Evolutionary conservation across 2,113 vertebrate species (phyloP).

Genomic region (Pelvicachromis taeniatus): DNA sequence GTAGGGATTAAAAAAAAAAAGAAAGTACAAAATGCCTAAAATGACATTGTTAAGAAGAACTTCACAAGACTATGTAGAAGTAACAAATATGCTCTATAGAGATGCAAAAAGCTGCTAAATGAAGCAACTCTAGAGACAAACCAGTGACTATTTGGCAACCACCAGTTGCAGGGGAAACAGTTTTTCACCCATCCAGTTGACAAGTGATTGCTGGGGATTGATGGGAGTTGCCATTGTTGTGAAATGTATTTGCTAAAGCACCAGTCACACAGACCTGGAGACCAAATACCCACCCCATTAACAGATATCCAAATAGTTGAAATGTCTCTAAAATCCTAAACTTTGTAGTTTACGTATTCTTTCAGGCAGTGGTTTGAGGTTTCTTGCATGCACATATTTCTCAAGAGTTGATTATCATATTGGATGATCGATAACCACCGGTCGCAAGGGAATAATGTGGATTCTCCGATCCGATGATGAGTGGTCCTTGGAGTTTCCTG

Average conservation of each 20-base stretch:
- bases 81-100: neutral
- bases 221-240: neutral
- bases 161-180: neutral
- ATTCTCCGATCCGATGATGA: rapidly evolving
- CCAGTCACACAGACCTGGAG: neutral
- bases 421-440: neutral
- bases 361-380: neutral
- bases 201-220: neutral
- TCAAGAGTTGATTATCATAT: neutral
- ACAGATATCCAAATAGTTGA: neutral
- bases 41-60: neutral
- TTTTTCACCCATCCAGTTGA: neutral
- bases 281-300: neutral
- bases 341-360: neutral
- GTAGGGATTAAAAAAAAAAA: neutral
- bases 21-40: neutral
- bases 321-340: neutral
- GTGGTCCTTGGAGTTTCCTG: neutral
- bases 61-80: neutral
- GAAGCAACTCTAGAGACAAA: neutral
- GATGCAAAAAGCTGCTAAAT: neutral
- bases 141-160: neutral
- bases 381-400: neutral
- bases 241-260: neutral
- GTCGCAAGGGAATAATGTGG: neutral